These are phyloP conservation scores for Artibeus lituratus DNA, from an alignment of 2,797 vertebrate species.

Conservation along the genomic window DNA sequence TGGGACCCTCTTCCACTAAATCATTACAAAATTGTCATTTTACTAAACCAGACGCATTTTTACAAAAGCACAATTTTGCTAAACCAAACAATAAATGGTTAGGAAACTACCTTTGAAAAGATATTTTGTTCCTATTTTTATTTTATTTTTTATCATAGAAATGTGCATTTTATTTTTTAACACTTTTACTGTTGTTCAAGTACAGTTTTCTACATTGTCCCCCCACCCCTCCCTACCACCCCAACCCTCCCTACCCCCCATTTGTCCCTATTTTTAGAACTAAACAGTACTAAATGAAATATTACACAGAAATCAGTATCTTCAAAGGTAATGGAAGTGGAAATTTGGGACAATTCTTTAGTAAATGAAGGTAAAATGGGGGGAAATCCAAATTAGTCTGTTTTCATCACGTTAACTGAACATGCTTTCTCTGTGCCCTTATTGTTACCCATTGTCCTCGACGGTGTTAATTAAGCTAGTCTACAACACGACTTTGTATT, in stretches of 20 bases:
- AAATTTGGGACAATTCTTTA: background rate
- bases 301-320: background rate
- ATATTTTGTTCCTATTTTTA: background rate
- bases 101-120: background rate
- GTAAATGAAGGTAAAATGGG: background rate
- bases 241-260: too few relatives aligned
- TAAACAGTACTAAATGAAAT: background rate
- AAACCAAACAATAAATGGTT: background rate
- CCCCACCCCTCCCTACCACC: too few relatives aligned
- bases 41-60: background rate
- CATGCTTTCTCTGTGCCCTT: background rate
- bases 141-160: too few relatives aligned
- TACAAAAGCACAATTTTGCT: slow-evolving; percentile 10
- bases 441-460: background rate
- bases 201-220: too few relatives aligned
- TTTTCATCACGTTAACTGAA: background rate
- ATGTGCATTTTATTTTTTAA: too few relatives aligned
- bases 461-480: slow-evolving; percentile 3
- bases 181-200: too few relatives aligned
- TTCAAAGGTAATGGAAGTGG: background rate
- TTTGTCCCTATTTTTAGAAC: background rate
- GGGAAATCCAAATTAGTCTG: background rate
- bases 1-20: background rate
- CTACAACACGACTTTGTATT: slow-evolving; percentile 33
- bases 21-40: background rate